These are phyloP conservation scores for Yponomeuta cagnagella DNA, from an alignment of 2,888 invertebrate species.

Conservation along the genomic window DNA sequence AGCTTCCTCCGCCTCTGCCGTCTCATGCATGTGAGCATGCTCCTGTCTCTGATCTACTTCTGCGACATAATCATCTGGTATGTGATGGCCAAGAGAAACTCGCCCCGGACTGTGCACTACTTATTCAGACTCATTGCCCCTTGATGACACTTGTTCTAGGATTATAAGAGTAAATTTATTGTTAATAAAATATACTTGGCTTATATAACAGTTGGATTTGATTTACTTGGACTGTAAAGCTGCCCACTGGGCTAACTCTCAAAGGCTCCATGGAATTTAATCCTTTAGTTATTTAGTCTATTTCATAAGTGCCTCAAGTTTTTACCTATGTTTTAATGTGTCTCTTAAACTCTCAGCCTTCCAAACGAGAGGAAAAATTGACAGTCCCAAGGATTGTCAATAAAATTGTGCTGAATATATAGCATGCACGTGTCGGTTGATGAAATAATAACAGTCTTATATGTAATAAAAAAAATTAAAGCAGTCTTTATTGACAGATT, in stretches of 20 bases:
- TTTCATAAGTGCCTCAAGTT: too few species aligned
- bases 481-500: slow-evolving; percentile 65
- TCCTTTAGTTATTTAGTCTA: too few species aligned
- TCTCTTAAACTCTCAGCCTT: too few species aligned
- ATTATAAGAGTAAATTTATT: background rate
- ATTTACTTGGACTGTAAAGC: background rate
- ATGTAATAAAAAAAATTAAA: slow-evolving; percentile 49
- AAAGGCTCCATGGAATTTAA: too few species aligned
- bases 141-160: slow-evolving; percentile 16
- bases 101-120: slow-evolving; percentile 49
- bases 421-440: too few species aligned
- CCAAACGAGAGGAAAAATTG: too few species aligned
- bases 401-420: too few species aligned
- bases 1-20: slow-evolving; percentile 59
- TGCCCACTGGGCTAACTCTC: too few species aligned
- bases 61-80: slow-evolving; percentile 65
- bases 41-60: slow-evolving; percentile 59
- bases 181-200: background rate
- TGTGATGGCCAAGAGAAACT: slow-evolving; percentile 53
- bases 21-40: slow-evolving; percentile 62
- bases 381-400: too few species aligned
- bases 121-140: slow-evolving; percentile 46
- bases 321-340: too few species aligned
- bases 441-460: too few species aligned
- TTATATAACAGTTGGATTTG: background rate